Conservation (phyloP, 2,797 vertebrate genomes). For the Leontocebus nigricollis region DNA sequence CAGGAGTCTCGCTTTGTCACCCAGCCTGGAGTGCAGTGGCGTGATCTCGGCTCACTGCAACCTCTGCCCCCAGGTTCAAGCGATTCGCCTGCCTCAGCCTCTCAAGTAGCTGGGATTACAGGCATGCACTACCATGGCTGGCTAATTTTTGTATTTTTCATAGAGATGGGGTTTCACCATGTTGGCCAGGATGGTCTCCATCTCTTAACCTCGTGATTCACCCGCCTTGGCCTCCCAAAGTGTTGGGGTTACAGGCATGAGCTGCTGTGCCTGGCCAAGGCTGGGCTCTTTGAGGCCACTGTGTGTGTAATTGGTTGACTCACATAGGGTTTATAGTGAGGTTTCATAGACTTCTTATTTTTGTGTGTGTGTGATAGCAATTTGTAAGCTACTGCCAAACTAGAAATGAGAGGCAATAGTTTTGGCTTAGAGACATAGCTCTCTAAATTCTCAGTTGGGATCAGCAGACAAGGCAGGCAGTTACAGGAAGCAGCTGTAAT, state of each 20-base stretch:
- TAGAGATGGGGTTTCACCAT: neutral
- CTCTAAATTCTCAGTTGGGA: neutral
- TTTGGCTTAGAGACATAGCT: slow-evolving; percentile 15
- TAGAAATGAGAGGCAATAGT: neutral
- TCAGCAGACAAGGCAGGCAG: neutral
- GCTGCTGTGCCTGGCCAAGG: neutral
- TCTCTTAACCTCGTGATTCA: neutral
- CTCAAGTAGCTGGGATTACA: neutral
- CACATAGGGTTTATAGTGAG: neutral
- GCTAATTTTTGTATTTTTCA: neutral
- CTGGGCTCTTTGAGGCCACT: neutral
- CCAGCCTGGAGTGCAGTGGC: neutral
- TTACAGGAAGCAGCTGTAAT: neutral
- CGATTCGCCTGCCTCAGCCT: neutral
- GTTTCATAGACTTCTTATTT: slow-evolving; percentile 14
- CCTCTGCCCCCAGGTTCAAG: neutral
- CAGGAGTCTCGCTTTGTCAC: neutral
- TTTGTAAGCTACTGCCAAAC: slow-evolving; percentile 20
- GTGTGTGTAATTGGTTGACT: neutral
- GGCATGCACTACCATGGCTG: accelerated
- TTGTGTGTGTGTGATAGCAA: neutral
- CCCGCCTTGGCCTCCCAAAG: too few species aligned
- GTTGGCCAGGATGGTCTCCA: neutral
- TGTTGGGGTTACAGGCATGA: neutral
- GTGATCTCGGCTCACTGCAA: neutral